Base-by-base conservation (phyloP, 2,888 invertebrate species). In the Chaetogeoica ovagalla region DNA sequence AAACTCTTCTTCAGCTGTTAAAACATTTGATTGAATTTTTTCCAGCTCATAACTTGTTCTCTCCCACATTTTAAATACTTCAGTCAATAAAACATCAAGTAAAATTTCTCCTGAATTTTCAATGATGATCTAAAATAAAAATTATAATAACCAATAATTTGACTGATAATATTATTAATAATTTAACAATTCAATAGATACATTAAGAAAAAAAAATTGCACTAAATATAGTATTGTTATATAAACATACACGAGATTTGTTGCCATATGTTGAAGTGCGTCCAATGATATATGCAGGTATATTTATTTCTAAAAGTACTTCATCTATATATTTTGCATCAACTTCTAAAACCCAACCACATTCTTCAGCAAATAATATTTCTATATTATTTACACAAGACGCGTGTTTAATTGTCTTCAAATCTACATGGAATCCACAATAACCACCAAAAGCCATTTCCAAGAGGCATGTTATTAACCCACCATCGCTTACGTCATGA, bases 391-490 rank as follows among this genome's bases (percentile, higher is more conserved):
- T 66, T 43, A 65, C 70, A 71, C 5, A 37, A 17, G 21, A n/a
- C 39, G 30, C 4, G 63, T 63, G 15, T 62, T 62, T 37, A 82
- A 79, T 79, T 39, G 23, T 43, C 8, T 88, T 88, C 23, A 94
- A 85, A 83, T 92, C 89, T 0, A 94, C 86, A 21, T 90, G 87
- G 21, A 96, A 85, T 1, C 97, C 97, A 83, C 93, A 91, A 81
- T 97, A 88, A 59, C 98, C 97, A 81, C 92, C 96, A 85, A 98
- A 95, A n/a, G 94, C 93, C 97, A 98, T 98, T 88, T 99, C 98
- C 82, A 98, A 85, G 0, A 95, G 86, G 84, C 95, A 94, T 0
- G 94, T 94, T 63, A 98, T 88, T 55, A 98, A 88, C 52, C 99
- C 98, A 37, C 99, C 98, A 87, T 98, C 98, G 85, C 97, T 98